A percentile compares a stretch with the other conserved stretches of the same genome.
These are phyloP conservation scores for Magallana ariakensis DNA, from an alignment of 1,140 invertebrate genomes.

Conservation along the genomic window DNA sequence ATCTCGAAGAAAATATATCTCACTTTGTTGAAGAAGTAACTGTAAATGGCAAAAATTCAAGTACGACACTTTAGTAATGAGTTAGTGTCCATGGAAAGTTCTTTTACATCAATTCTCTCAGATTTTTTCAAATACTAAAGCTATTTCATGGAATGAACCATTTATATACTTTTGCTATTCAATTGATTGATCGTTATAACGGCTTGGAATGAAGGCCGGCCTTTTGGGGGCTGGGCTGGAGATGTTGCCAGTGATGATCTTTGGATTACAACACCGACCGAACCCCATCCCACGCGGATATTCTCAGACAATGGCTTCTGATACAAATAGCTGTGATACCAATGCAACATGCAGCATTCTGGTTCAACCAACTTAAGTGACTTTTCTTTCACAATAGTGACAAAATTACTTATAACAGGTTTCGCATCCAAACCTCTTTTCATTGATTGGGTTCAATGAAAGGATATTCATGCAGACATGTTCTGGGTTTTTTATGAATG, in stretches of 20 bases:
- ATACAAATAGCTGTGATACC: not conserved
- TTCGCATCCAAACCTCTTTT: not conserved
- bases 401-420: not conserved
- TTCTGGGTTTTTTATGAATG: too few relatives aligned
- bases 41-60: not conserved
- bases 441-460: not conserved
- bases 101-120: not conserved
- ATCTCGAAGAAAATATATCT: not conserved
- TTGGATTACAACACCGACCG: not conserved
- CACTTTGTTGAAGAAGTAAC: not conserved
- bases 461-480: not conserved
- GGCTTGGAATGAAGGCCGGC: not conserved
- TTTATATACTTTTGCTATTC: slow-evolving; percentile 6
- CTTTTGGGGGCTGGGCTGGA: not conserved
- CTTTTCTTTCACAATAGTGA: slow-evolving; percentile 4
- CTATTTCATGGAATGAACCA: not conserved
- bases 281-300: slow-evolving; percentile 1
- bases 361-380: not conserved
- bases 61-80: not conserved
- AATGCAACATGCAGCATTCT: not conserved
- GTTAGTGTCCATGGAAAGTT: not conserved
- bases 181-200: slow-evolving; percentile 3
- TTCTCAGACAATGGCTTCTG: not conserved
- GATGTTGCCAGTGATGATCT: not conserved
- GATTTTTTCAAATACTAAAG: not conserved